Base-by-base conservation (phyloP, 1,140 invertebrate species). In the Laodelphax striatellus region DNA sequence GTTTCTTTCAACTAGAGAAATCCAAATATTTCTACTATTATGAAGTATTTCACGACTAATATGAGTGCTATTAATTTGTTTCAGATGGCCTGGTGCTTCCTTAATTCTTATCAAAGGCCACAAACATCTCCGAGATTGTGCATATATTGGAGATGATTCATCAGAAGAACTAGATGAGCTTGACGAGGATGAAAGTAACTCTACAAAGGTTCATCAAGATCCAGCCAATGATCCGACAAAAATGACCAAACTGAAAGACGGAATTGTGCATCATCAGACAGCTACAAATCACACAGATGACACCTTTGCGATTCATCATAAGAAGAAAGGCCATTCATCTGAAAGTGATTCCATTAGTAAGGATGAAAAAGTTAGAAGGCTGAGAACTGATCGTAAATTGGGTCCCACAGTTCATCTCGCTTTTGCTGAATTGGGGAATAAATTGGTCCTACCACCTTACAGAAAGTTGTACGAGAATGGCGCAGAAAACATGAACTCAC, bases 111-210 rank as follows among this genome's bases (percentile, higher is more conserved):
- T 90, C 41, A 77, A 83, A 66, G 86, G 87, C 0, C 83, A 87
- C 68, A 84, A 84, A 65, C 83, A 88, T 71, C 72, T 90, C 0
- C 82, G 86, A 66, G 82, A 87, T 62, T 90, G 87, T 65, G 86
- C 86, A 0, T 90, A 88, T 70, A 87, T 90, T 55, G 87, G 87
- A 1, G 85, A 88, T 65, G 80, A 86, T 65, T 86, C 84, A 0
- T 86, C 84, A 1, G 85, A 87, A 69, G 84, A 86, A 65, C 58
- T 83, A 8, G 82, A 86, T 19, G 83, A 86, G 65, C 68, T 84
- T 2, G 60, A 79, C 17, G 79, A 82, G 67, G 60, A 64, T 11
- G 69, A 71, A 60, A 64, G 65, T 21, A 67, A 57, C 14, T 58
- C 57, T 8, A 55, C 54, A 50, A 44, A 42, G 68, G 9, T 42